Evolutionary conservation across 2,113 vertebrate species (phyloP).

Genomic region (Aspidoscelis tigris): DNA sequence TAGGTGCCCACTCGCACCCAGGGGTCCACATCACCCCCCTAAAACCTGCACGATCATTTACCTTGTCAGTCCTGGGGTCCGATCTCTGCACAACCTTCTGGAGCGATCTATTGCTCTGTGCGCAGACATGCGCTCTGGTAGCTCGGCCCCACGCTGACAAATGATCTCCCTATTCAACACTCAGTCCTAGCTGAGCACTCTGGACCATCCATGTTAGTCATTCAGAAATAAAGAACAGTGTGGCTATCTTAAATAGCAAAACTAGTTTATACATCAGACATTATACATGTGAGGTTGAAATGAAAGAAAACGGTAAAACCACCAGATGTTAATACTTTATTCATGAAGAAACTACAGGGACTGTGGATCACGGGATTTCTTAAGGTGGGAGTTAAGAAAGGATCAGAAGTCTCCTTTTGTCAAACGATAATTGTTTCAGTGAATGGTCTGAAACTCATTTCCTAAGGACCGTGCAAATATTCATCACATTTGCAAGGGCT

Average conservation of each 20-base stretch:
- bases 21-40: no score
- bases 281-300: background rate
- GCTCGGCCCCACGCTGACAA: background rate
- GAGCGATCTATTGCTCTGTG: no score
- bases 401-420: conserved; percentile 31
- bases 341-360: conserved; percentile 23
- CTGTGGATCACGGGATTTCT: conserved; percentile 36
- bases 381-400: conserved; percentile 39
- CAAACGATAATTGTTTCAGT: conserved; percentile 50
- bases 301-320: conserved; percentile 33
- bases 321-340: conserved; percentile 34
- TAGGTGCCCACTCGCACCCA: no score
- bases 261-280: background rate
- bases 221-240: background rate
- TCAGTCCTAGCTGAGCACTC: background rate
- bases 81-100: no score
- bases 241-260: background rate
- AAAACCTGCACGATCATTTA: no score
- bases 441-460: conserved; percentile 60
- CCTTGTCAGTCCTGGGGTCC: no score
- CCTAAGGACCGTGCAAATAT: conserved; percentile 60
- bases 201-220: background rate
- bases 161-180: background rate
- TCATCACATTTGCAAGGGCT: conserved; percentile 63
- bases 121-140: no score